Evolutionary conservation across 2,797 vertebrate genomes (phyloP).

Genomic region (Thripadectes ignobilis): DNA sequence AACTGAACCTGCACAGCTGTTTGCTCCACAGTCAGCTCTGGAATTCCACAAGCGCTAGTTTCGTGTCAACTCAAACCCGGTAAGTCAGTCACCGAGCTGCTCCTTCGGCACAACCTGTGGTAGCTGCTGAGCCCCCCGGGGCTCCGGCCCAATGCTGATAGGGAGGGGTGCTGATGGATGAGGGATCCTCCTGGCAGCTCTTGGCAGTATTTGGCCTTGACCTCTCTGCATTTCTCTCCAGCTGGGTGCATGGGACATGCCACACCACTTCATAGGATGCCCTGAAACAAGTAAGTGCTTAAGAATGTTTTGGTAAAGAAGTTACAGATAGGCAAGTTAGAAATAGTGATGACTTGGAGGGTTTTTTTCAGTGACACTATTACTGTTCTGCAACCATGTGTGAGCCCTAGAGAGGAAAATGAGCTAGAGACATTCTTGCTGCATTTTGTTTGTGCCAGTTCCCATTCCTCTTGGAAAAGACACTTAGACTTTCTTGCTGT

Average conservation of each 20-base stretch:
- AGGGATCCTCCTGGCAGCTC: not conserved
- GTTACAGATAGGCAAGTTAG: not conserved
- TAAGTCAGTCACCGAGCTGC: not conserved
- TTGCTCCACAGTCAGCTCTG: not conserved
- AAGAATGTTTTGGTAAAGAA: not conserved
- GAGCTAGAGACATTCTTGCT: not conserved
- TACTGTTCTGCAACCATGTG: not conserved
- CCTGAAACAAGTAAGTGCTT: not conserved
- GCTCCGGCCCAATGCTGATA: fast-evolving
- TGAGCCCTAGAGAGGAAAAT: not conserved
- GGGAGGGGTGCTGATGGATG: not conserved
- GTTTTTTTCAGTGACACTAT: not conserved
- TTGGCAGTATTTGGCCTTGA: fast-evolving
- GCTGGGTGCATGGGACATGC: fast-evolving
- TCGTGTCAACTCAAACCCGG: not conserved
- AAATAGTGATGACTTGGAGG: not conserved
- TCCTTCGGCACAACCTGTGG: not conserved
- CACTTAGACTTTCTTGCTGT: not conserved
- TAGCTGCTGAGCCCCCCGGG: not conserved
- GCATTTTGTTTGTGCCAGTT: not conserved
- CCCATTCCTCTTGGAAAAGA: not conserved
- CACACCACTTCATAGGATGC: fast-evolving
- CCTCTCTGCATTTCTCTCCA: not conserved
- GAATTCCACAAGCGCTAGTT: not conserved
- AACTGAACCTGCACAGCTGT: not conserved